phyloP scores from a whole-genome alignment of 2,113 vertebrate genomes.

The Genyomyrus donnyi region DNA sequence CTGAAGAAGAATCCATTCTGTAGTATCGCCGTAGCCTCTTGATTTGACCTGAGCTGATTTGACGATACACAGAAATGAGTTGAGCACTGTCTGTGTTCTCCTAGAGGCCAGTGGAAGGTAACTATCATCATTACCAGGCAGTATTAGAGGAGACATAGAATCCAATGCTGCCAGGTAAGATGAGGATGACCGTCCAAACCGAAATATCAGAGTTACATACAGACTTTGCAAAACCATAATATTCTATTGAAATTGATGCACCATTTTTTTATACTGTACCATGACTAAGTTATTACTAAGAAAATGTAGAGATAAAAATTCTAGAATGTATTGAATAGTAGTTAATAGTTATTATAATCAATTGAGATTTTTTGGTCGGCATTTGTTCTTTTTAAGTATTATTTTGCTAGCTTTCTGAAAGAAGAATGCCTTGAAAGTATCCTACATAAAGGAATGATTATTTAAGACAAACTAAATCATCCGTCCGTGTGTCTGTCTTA shows the following conservation, averaged over 20 bases:
- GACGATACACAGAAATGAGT: background rate
- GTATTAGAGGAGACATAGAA: constrained; percentile 90
- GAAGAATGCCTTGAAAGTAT: background rate
- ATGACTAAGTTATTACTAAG: background rate
- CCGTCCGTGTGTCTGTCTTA: background rate
- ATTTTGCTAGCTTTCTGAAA: background rate
- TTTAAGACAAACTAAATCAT: background rate
- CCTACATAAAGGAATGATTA: background rate
- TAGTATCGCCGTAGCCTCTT: background rate
- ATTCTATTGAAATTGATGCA: background rate
- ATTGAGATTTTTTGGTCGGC: background rate
- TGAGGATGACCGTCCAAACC: constrained; percentile 71
- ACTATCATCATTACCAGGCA: constrained; percentile 99
- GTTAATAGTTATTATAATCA: background rate
- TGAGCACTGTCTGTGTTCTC: constrained; percentile 4
- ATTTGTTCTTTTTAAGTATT: background rate
- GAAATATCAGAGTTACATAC: background rate
- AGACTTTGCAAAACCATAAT: background rate
- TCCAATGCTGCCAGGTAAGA: constrained; percentile 99
- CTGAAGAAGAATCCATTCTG: background rate
- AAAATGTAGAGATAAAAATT: background rate
- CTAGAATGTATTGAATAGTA: background rate
- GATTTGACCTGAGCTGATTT: background rate
- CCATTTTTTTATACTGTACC: background rate
- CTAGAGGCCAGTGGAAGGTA: constrained; percentile 61